Evolutionary conservation across 2,113 vertebrate genomes (phyloP).

Genomic region (Centropristis striata): DNA sequence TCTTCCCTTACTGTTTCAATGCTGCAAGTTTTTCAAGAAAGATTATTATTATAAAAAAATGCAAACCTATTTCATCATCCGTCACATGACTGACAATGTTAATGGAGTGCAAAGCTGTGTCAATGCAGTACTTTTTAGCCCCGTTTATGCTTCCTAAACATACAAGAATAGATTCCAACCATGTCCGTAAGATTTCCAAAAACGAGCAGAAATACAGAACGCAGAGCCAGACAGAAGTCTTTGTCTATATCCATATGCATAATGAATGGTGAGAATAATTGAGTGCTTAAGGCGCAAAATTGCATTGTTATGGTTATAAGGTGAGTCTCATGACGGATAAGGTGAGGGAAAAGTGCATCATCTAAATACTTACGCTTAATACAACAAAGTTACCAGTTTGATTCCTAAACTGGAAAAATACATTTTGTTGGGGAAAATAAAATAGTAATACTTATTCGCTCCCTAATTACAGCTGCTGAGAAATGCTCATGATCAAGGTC

Average conservation of each 20-base stretch:
- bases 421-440: background rate
- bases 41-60: background rate
- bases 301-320: too few relatives aligned
- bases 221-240: too few relatives aligned
- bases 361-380: background rate
- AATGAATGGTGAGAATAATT: too few relatives aligned
- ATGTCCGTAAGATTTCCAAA: too few relatives aligned
- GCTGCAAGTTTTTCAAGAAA: background rate
- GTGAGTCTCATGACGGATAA: too few relatives aligned
- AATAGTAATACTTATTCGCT: background rate
- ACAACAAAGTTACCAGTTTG: background rate
- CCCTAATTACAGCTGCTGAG: background rate
- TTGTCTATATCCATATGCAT: too few relatives aligned
- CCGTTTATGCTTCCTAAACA: too few relatives aligned
- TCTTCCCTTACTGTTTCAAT: background rate
- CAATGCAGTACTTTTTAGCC: background rate
- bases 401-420: background rate
- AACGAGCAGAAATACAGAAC: too few relatives aligned
- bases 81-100: background rate
- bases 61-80: background rate
- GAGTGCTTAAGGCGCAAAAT: too few relatives aligned
- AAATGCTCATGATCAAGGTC: background rate
- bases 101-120: too few relatives aligned
- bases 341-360: background rate
- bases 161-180: too few relatives aligned